Evolutionary conservation across 2,797 vertebrate genomes (phyloP), one percentile per base, ranked within the genome.

Genomic region (Champsocephalus gunnari): DNA sequence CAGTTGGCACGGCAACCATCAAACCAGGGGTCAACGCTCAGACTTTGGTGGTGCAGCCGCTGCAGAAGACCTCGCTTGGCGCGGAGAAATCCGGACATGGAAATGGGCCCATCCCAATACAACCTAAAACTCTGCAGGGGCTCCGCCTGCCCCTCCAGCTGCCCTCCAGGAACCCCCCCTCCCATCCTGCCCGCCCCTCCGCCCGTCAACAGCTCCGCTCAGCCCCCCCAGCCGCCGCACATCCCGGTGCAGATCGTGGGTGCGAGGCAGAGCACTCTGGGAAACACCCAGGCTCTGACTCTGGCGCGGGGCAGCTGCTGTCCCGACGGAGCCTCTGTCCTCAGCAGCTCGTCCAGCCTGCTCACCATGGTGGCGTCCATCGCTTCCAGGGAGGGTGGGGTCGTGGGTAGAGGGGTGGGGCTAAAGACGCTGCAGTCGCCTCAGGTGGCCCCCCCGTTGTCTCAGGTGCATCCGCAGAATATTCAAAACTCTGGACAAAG

Each of bases 161-260:
- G 67, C 89, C 94, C n/a, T 92, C 93, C 0, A 89, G 93, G 38
- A 94, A 94, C 75, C 93, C 94, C 94, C 7, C 94, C 94, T 6
- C 92, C 95, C 45, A 96, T 95, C 75, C 87, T 95, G 9, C 95
- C 92, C 0, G 90, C 93, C 0, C 93, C 91, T 0, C 69, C 91
- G 0, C 84, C 89, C 0, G 3, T 73, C 73, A 78, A 73, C 38
- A 73, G 80, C 85, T 72, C 87, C 0, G 38, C 76, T 61, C 85
- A 77, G 71, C 48, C 84, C 0, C 24, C 88, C 0, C 88, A 79
- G 71, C 92, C 97, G 0, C 97, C 97, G 0, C 97, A 99, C 67
- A 97, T 99, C 83, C 98, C 98, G 0, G 97, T 99, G 8, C 98
- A 99, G 87, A 96, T 99, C 0, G 97, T 99, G 7, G 98, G 98